Evolutionary conservation across 2,888 invertebrate genomes (phyloP), one percentile per base, ranked within the genome.

Genomic region (Pseudeuparius sepicola): DNA sequence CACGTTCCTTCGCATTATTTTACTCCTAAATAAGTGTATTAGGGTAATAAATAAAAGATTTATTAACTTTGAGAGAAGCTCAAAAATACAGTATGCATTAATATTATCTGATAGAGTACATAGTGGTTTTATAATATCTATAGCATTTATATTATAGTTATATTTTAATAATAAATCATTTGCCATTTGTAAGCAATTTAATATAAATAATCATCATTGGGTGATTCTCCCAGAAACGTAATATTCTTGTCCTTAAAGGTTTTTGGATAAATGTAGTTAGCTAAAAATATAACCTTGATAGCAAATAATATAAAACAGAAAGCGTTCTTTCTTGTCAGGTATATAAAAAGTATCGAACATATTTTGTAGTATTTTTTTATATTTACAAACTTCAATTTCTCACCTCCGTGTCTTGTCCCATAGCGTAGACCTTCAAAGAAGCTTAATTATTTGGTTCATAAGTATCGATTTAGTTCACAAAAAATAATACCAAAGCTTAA

Each of bases 201-300:
- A n/a, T n/a, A n/a, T n/a, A n/a, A n/a, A n/a, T n/a, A n/a, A n/a
- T n/a, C n/a, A n/a, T n/a, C n/a, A n/a, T n/a, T 31, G 32, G 24
- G 23, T 32, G 24, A 32, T 5, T 32, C 14, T 32, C 25, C 15
- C 23, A 32, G 25, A 32, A 23, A 32, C 24, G 32, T 15, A 14
- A 24, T 31, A 31, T 31, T 31, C 15, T 20, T 23, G 31, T 31
- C 31, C 31, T 12, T 10, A 14, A 16, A 13, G 24, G 20, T 20
- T 23, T 31, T 31, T 23, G 7, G 11, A 18, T 23, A 14, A 3
- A 20, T 32, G 24, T 32, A n/a, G 20, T 20, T 20, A 20, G 20
- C n/a, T 20, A 20, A 20, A 20, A 20, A 20, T 20, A 20, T 20
- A 20, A 20, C 20, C 20, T 20, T 20, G 20, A 20, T 20, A n/a